Percentiles rank a stretch among this genome's conserved stretches.
phyloP scores from a whole-genome alignment of 2,888 invertebrate genomes.

The Drosophila mercatorum region DNA sequence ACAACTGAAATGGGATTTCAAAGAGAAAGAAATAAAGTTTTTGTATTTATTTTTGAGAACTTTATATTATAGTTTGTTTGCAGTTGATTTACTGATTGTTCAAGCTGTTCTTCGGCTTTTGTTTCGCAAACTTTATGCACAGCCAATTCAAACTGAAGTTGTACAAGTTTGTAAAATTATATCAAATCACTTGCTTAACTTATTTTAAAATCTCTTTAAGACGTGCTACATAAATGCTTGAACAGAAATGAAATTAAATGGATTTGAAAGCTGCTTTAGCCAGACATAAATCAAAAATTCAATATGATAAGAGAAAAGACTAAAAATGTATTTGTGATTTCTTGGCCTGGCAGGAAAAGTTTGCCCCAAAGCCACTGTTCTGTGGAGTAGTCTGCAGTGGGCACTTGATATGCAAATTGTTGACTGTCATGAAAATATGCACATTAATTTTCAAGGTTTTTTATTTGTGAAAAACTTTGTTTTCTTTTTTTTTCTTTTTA shows the following conservation, averaged over 20 bases:
- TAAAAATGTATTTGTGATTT: constrained; percentile 35
- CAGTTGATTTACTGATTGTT: neutral
- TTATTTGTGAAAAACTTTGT: constrained; percentile 40
- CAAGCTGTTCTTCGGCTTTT: neutral
- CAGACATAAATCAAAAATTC: constrained; percentile 27
- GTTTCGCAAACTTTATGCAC: neutral
- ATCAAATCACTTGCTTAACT: neutral
- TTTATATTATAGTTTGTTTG: neutral
- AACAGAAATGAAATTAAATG: neutral
- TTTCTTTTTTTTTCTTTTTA: neutral
- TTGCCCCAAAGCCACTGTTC: constrained; percentile 26
- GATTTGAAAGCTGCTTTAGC: neutral
- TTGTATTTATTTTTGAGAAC: neutral
- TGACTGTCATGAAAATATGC: constrained; percentile 72
- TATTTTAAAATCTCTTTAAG: too few relatives aligned
- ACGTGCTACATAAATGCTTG: neutral
- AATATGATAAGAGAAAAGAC: constrained; percentile 28
- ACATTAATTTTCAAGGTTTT: constrained; percentile 67
- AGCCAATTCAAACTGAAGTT: neutral
- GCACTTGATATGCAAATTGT: constrained; percentile 74
- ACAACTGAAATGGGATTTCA: neutral
- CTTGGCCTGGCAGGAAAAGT: constrained; percentile 2
- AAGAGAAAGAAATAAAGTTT: neutral
- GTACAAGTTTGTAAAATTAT: neutral
- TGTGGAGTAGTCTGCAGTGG: constrained; percentile 25